Conservation (phyloP, 2,113 vertebrate species). For the Lethenteron reissneri region DNA sequence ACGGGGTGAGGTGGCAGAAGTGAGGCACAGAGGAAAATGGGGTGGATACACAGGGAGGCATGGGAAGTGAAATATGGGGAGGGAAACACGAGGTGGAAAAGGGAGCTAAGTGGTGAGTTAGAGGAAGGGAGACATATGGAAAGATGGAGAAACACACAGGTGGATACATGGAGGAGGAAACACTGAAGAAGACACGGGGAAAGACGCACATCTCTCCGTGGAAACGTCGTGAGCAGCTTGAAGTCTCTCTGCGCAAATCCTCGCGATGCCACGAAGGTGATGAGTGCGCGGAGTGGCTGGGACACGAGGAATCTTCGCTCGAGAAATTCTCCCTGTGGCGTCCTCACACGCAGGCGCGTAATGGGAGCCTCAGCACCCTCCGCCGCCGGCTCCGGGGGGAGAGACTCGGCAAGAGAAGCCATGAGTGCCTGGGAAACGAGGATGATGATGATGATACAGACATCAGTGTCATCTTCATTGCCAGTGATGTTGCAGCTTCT, state of each 20-base stretch:
- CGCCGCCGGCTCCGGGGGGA: slow-evolving; percentile 65
- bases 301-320: slow-evolving; percentile 78
- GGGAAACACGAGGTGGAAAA: too few relatives aligned
- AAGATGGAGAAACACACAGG: too few relatives aligned
- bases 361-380: slow-evolving; percentile 48
- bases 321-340: slow-evolving; percentile 80
- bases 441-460: background rate
- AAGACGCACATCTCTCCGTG: slow-evolving; percentile 73
- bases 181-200: background rate
- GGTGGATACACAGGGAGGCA: too few relatives aligned
- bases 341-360: slow-evolving; percentile 80
- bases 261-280: slow-evolving; percentile 96
- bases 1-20: too few relatives aligned
- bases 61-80: too few relatives aligned
- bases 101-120: too few relatives aligned
- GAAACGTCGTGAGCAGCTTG: slow-evolving; percentile 97
- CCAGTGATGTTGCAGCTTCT: too few relatives aligned
- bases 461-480: too few relatives aligned
- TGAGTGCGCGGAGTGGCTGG: slow-evolving; percentile 82
- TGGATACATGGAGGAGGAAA: background rate
- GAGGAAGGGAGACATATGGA: too few relatives aligned
- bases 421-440: slow-evolving; percentile 50
- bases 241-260: slow-evolving; percentile 81
- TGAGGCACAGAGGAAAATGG: too few relatives aligned
- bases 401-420: slow-evolving; percentile 68